phyloP scores from a whole-genome alignment of 2,113 vertebrate species.

The Collichthys lucidus region DNA sequence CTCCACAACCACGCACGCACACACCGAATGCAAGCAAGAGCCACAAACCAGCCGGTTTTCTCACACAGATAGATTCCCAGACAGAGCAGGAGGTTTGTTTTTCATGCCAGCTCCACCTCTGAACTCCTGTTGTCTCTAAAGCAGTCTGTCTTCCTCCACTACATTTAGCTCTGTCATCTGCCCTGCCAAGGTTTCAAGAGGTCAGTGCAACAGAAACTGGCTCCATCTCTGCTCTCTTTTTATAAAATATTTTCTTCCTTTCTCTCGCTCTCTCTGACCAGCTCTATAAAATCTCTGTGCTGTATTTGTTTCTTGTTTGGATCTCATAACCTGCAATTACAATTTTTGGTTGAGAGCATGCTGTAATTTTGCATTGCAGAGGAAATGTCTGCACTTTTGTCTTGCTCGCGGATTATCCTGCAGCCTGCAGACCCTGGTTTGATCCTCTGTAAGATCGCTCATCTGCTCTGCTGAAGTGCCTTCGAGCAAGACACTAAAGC shows the following conservation, averaged over 20 bases:
- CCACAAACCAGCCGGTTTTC: slow-evolving; percentile 38
- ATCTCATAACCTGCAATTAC: slow-evolving; percentile 61
- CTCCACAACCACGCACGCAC: background rate
- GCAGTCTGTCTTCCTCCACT: slow-evolving; percentile 61
- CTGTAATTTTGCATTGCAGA: slow-evolving; percentile 51
- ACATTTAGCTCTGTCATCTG: slow-evolving; percentile 67
- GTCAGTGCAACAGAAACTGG: slow-evolving; percentile 54
- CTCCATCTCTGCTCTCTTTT: slow-evolving; percentile 44
- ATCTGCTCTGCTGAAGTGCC: slow-evolving; percentile 44
- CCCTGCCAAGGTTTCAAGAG: slow-evolving; percentile 64
- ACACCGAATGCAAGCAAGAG: background rate
- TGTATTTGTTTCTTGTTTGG: slow-evolving; percentile 59
- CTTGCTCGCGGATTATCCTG: slow-evolving; percentile 8
- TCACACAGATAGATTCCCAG: slow-evolving; percentile 62
- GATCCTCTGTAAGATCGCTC: slow-evolving; percentile 7
- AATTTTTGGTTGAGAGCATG: slow-evolving; percentile 31
- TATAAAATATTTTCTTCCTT: background rate
- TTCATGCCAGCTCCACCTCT: slow-evolving; percentile 69
- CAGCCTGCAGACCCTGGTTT: background rate
- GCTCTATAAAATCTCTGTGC: slow-evolving; percentile 47
- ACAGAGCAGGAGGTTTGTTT: slow-evolving; percentile 64
- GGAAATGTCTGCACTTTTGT: slow-evolving; percentile 38
- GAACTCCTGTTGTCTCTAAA: slow-evolving; percentile 67
- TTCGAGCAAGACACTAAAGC: slow-evolving; percentile 39
- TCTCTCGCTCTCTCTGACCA: slow-evolving; percentile 5